Conservation (phyloP, 2,888 invertebrate species). For the Spilarctia lutea region DNA sequence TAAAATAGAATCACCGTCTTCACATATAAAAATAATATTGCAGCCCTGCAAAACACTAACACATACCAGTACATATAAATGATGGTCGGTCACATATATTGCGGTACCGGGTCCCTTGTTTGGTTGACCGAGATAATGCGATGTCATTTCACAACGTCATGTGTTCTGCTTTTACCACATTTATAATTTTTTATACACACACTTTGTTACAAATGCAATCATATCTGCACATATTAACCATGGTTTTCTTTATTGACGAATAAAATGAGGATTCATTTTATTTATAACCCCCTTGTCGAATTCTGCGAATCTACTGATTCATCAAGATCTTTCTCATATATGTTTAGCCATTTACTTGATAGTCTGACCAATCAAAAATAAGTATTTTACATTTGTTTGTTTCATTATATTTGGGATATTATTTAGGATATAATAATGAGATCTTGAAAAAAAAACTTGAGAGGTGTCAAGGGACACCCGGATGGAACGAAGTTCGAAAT, state of each 20-base stretch:
- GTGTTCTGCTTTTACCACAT: conserved; percentile 34
- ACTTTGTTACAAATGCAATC: conserved; percentile 26
- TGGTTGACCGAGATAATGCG: conserved; percentile 38
- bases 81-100: conserved; percentile 13
- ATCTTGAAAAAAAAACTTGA: no score
- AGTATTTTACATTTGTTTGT: no score
- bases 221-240: conserved; percentile 19
- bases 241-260: background rate
- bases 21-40: background rate
- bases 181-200: conserved; percentile 36
- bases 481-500: no score
- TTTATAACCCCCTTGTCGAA: background rate
- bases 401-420: no score
- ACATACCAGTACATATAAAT: conserved; percentile 1
- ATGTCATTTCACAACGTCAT: conserved; percentile 39
- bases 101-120: conserved; percentile 23
- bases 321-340: no score
- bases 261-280: background rate
- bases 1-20: background rate
- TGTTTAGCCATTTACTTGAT: no score
- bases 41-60: background rate
- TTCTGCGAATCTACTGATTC: no score
- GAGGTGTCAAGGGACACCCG: no score
- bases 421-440: no score
- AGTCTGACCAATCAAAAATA: no score